phyloP scores from a whole-genome alignment of 2,113 vertebrate species.

The Bolborhynchus lineola region DNA sequence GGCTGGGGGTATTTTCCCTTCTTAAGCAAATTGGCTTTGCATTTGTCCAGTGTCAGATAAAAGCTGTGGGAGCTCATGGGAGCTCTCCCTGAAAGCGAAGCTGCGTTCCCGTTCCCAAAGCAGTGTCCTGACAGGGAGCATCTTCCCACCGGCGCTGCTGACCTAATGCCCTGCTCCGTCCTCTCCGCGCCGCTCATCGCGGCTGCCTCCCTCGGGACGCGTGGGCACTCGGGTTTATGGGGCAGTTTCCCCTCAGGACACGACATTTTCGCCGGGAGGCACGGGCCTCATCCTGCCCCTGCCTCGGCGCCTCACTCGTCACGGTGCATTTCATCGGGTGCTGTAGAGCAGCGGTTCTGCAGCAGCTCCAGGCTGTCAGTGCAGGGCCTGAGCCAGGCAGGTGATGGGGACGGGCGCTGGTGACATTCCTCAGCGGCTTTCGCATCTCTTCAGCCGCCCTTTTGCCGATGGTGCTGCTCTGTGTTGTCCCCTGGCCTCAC shows the following conservation, averaged over 20 bases:
- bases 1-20: conserved; percentile 16
- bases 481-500: background rate
- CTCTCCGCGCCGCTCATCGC: background rate
- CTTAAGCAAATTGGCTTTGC: conserved; percentile 22
- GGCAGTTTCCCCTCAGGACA: conserved; percentile 30
- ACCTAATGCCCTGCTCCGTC: conserved; percentile 44
- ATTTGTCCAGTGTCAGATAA: background rate
- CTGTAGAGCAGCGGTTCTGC: background rate
- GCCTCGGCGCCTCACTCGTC: background rate
- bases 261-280: background rate
- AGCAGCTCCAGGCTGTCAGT: conserved; percentile 19
- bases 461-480: background rate
- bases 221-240: background rate
- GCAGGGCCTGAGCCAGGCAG: background rate
- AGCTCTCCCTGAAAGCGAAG: background rate
- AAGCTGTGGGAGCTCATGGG: background rate
- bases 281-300: background rate
- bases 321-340: background rate
- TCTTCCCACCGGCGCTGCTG: background rate
- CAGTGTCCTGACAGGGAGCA: background rate
- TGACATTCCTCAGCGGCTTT: background rate
- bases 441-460: background rate
- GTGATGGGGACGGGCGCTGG: background rate
- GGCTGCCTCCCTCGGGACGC: background rate
- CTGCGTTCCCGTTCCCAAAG: background rate